Evolutionary conservation across 2,797 vertebrate species (phyloP).

Genomic region (Pipistrellus pygmaeus): DNA sequence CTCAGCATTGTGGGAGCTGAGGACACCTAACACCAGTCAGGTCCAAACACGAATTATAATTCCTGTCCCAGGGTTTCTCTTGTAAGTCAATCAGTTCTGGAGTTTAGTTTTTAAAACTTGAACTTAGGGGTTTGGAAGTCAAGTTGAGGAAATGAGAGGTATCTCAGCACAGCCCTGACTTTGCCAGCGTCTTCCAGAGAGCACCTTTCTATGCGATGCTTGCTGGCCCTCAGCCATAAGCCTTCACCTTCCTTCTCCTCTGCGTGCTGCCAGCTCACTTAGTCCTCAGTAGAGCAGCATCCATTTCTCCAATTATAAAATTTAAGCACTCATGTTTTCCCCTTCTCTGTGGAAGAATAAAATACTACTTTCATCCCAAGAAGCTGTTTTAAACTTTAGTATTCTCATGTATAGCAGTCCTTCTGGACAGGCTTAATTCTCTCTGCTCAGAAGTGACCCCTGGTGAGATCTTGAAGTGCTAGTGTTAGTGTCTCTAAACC

Average conservation of each 20-base stretch:
- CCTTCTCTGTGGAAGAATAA: neutral
- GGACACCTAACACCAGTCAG: no score
- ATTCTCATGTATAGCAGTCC: neutral
- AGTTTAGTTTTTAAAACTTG: neutral
- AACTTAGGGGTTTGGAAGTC: neutral
- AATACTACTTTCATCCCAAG: neutral
- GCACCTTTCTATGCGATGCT: no score
- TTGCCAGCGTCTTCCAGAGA: neutral
- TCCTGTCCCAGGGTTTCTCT: neutral
- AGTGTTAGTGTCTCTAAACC: neutral
- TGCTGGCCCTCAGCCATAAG: neutral
- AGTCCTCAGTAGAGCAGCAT: accelerated
- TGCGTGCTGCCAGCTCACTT: neutral
- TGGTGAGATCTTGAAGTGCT: neutral
- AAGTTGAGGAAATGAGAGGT: neutral
- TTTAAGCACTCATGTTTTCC: neutral
- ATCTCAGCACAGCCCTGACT: neutral
- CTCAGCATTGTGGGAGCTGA: neutral
- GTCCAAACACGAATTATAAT: neutral
- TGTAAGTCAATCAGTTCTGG: neutral
- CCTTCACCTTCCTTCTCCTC: neutral
- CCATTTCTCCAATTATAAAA: neutral
- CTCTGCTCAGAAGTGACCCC: neutral
- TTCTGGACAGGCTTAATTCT: neutral
- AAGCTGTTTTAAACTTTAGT: neutral